These are phyloP conservation scores for Stenoptilia bipunctidactyla DNA, from an alignment of 2,888 invertebrate species.

Conservation along the genomic window DNA sequence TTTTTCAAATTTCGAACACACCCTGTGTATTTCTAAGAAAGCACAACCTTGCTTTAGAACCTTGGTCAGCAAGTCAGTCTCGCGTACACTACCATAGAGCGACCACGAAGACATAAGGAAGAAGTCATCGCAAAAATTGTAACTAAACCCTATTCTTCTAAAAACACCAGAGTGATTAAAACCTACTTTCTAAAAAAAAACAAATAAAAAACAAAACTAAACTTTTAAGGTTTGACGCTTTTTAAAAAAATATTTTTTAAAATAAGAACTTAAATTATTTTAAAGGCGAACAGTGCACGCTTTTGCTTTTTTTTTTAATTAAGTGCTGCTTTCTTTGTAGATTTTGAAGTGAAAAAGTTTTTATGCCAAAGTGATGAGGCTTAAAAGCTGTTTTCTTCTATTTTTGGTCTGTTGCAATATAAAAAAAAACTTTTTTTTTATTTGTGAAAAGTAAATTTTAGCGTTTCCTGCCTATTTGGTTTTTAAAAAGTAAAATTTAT, in stretches of 20 bases:
- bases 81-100: constrained; percentile 27
- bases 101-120: constrained; percentile 17
- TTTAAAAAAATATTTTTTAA: constrained; percentile 18
- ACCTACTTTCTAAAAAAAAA: constrained; percentile 14
- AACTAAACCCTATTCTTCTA: constrained; percentile 22
- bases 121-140: constrained; percentile 21
- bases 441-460: too few relatives aligned
- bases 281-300: constrained; percentile 18
- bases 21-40: constrained; percentile 27
- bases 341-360: too few relatives aligned
- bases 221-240: constrained; percentile 19
- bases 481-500: too few relatives aligned
- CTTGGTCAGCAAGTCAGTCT: constrained; percentile 25
- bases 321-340: too few relatives aligned
- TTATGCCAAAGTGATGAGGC: too few relatives aligned
- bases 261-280: constrained; percentile 18
- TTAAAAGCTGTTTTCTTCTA: too few relatives aligned
- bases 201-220: constrained; percentile 19
- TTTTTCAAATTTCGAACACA: constrained; percentile 6
- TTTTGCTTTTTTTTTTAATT: constrained; percentile 18
- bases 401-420: too few relatives aligned
- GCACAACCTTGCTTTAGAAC: constrained; percentile 24
- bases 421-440: too few relatives aligned
- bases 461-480: too few relatives aligned
- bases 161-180: constrained; percentile 28